These are phyloP conservation scores for Polia nebulosa DNA, from an alignment of 2,888 invertebrate genomes.

Conservation along the genomic window DNA sequence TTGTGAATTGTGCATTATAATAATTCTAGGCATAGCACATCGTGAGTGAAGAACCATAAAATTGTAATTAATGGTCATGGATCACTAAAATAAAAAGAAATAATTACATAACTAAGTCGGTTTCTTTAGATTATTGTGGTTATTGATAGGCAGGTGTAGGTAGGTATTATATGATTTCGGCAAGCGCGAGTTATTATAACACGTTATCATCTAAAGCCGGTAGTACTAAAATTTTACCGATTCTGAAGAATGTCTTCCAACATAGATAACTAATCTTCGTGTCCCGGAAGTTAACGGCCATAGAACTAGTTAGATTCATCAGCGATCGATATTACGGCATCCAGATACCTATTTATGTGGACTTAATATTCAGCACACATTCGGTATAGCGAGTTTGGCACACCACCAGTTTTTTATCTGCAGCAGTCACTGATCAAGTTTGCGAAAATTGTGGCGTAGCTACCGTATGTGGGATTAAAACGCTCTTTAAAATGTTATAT, in stretches of 20 bases:
- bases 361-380: conserved; percentile 43
- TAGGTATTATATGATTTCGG: too few species aligned
- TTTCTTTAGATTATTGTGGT: too few species aligned
- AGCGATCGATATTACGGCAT: conserved; percentile 48
- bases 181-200: too few species aligned
- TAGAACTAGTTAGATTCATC: conserved; percentile 15
- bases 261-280: not conserved
- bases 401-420: conserved; percentile 51
- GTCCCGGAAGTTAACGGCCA: not conserved
- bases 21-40: too few species aligned
- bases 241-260: not conserved
- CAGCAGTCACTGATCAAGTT: conserved; percentile 34
- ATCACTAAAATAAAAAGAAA: too few species aligned
- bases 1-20: too few species aligned
- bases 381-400: conserved; percentile 44
- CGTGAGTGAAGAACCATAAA: too few species aligned
- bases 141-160: too few species aligned
- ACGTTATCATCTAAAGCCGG: too few species aligned
- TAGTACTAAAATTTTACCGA: not conserved
- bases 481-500: not conserved
- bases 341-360: conserved; percentile 47
- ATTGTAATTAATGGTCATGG: too few species aligned
- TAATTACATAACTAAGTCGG: too few species aligned
- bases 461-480: not conserved
- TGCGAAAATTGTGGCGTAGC: conserved; percentile 3